Evolutionary conservation across 2,113 vertebrate genomes (phyloP).

Genomic region (Apteryx mantelli): DNA sequence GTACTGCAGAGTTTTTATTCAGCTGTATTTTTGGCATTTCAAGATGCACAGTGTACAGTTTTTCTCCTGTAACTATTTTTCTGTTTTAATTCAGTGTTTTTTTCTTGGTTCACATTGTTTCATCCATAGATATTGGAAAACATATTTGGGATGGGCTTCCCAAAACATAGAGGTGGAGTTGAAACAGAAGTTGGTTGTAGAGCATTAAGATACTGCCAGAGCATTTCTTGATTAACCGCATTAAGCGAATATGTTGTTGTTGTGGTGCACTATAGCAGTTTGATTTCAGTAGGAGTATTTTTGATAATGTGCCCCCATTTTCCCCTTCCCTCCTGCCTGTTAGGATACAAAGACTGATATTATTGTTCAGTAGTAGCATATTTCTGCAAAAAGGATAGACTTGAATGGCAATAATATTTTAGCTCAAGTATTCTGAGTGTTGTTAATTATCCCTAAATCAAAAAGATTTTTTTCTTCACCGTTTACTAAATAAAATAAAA

Average conservation of each 20-base stretch:
- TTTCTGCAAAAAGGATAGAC: not conserved
- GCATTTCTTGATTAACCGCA: constrained; percentile 9
- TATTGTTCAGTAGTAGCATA: not conserved
- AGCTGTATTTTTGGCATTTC: constrained; percentile 49
- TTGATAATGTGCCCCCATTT: rapidly evolving
- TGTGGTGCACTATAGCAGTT: constrained; percentile 1
- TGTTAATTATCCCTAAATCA: not conserved
- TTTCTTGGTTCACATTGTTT: not conserved
- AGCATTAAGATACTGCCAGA: constrained; percentile 16
- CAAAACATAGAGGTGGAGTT: not conserved
- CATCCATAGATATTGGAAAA: not conserved
- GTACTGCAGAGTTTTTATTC: constrained; percentile 32
- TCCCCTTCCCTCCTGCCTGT: not conserved
- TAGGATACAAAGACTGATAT: not conserved
- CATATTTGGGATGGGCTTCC: constrained; percentile 18
- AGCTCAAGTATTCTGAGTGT: not conserved
- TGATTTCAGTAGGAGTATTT: not conserved
- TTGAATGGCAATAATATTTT: not conserved
- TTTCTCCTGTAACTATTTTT: constrained; percentile 19
- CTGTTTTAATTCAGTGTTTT: constrained; percentile 45
- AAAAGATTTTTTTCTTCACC: no score
- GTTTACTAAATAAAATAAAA: not conserved
- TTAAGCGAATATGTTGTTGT: constrained; percentile 7
- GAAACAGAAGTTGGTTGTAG: not conserved
- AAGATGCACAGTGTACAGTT: not conserved